These are phyloP conservation scores for Rhagoletis zephyria DNA, from an alignment of 1,140 invertebrate species.

Conservation along the genomic window DNA sequence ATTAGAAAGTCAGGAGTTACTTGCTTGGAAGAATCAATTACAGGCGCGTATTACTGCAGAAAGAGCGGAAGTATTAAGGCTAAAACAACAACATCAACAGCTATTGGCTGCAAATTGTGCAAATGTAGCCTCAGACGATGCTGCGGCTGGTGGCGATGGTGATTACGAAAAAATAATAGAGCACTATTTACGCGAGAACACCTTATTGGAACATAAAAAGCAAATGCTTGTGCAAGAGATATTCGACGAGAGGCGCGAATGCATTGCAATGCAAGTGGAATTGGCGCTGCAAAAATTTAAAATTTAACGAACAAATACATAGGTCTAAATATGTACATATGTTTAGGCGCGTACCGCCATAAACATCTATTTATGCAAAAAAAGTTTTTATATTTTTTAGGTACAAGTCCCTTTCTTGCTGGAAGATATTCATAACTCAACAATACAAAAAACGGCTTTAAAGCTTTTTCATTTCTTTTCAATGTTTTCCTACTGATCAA, in stretches of 20 bases:
- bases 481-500: no score
- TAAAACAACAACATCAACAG: conserved; percentile 74
- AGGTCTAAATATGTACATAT: neutral
- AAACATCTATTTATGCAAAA: no score
- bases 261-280: conserved; percentile 80
- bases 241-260: conserved; percentile 80
- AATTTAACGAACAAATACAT: neutral
- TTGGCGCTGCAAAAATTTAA: conserved; percentile 65
- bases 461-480: no score
- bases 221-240: conserved; percentile 77
- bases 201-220: conserved; percentile 80
- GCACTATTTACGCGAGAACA: conserved; percentile 77
- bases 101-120: conserved; percentile 64
- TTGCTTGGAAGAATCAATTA: conserved; percentile 79
- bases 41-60: conserved; percentile 80
- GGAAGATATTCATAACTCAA: no score
- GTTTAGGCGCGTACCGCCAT: no score
- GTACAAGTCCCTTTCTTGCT: no score
- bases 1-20: conserved; percentile 80
- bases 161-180: conserved; percentile 74
- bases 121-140: conserved; percentile 70
- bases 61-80: conserved; percentile 79
- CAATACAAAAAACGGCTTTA: no score
- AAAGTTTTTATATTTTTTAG: no score
- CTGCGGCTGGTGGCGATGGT: conserved; percentile 66